These are phyloP conservation scores for Alcedo atthis DNA, from an alignment of 2,797 vertebrate genomes.

Conservation along the genomic window DNA sequence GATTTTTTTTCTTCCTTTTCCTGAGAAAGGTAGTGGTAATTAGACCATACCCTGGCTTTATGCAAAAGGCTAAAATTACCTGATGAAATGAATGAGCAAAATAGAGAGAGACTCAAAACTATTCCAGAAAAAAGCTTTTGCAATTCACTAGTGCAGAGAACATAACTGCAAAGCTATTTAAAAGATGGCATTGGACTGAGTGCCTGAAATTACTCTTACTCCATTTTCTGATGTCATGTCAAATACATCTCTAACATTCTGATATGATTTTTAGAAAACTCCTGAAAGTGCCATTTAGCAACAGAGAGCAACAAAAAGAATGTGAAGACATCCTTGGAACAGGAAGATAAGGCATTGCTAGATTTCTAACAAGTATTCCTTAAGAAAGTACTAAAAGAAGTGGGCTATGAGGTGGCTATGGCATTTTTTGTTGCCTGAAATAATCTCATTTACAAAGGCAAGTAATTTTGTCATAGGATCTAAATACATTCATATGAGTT, in stretches of 20 bases:
- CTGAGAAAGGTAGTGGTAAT: neutral
- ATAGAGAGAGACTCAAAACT: neutral
- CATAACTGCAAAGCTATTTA: neutral
- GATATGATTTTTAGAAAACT: neutral
- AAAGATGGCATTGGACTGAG: neutral
- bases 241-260: neutral
- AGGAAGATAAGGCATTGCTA: neutral
- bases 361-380: neutral
- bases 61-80: neutral
- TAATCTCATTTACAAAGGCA: neutral
- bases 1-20: slow-evolving; percentile 8
- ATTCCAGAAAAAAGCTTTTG: neutral
- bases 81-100: neutral
- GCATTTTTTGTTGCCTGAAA: neutral
- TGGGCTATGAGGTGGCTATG: fast-evolving
- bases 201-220: neutral
- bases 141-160: neutral
- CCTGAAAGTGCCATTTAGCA: neutral
- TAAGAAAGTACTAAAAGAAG: neutral
- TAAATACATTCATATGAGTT: neutral
- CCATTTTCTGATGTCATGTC: neutral
- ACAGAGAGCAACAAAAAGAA: neutral
- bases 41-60: neutral
- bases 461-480: neutral
- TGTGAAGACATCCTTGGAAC: neutral